These are phyloP conservation scores for Antigone vipio DNA, from an alignment of 2,113 vertebrate genomes.

Conservation along the genomic window DNA sequence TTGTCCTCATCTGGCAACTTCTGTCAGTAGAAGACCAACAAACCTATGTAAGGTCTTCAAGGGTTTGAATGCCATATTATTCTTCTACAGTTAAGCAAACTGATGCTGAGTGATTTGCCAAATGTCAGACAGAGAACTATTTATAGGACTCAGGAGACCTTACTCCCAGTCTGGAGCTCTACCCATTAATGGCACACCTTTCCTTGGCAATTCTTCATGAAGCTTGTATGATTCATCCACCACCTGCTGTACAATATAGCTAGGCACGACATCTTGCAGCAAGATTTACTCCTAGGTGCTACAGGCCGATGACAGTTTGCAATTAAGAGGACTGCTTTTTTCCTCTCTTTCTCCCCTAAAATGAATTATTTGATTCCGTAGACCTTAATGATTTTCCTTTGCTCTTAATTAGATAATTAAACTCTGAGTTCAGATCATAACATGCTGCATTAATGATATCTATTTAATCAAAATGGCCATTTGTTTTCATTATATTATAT, in stretches of 20 bases:
- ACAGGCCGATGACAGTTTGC: not conserved
- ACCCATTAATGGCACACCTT: not conserved
- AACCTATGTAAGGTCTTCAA: not conserved
- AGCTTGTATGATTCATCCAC: not conserved
- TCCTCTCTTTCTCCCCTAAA: conserved; percentile 21
- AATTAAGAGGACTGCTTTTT: not conserved
- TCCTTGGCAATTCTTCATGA: not conserved
- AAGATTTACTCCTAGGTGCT: conserved; percentile 20
- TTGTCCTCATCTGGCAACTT: not conserved
- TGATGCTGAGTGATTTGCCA: not conserved
- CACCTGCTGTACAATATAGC: not conserved
- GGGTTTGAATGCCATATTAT: not conserved
- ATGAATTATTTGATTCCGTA: conserved; percentile 56
- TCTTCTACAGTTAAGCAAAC: not conserved
- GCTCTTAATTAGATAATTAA: conserved; percentile 72
- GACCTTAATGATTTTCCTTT: conserved; percentile 68
- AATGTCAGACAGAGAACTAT: not conserved
- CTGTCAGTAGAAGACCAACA: not conserved
- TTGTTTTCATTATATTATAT: conserved; percentile 65
- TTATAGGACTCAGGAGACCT: not conserved
- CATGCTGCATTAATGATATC: conserved; percentile 61
- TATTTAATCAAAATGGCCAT: conserved; percentile 69
- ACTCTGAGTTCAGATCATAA: conserved; percentile 65
- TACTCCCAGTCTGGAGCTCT: not conserved
- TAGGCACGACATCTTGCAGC: not conserved